Evolutionary conservation across 2,888 invertebrate genomes (phyloP), one percentile per base, ranked within the genome.

Genomic region (Ophion ellenae): DNA sequence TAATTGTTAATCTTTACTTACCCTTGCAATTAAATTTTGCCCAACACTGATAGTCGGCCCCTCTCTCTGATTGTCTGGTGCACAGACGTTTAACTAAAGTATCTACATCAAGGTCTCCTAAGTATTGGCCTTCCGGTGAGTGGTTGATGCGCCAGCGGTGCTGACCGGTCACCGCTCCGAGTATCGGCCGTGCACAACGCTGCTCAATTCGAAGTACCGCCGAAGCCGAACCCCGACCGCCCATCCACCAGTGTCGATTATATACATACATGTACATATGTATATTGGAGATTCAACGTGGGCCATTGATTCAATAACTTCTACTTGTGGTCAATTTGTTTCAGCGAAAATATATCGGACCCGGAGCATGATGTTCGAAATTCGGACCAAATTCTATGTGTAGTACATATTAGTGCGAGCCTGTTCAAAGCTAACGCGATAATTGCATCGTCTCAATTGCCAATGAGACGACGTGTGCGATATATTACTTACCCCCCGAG

Each of bases 401-500:
- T 53, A 4, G 53, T 53, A 17, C 53, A 53, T 17, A 53, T 53
- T 53, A 53, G 53, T 53, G 53, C 17, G 14, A 53, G 53, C 53
- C 53, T 53, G 17, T 14, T 53, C 20, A 32, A 83, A 79, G 75
- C 63, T 61, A 64, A 82, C 66, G 61, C 40, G 40, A 70, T 57
- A 64, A 74, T 40, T 28, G 45, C 45, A 67, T 61, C 63, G 69
- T 57, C 66, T 73, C 81, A 64, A 82, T 82, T 82, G 81, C 70
- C 66, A 82, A 75, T 45, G 74, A 47, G 78, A 82, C 81, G 78
- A 82, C 74, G 85, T 53, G 53, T 53, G 53, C 53, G 53, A 17
- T 53, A 53, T 53, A 53, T 53, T 53, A 53, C 53, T 17, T 17
- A 0, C 14, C 53, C 4, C 53, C 14, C 53, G 17, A 17, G 17